A percentile compares a stretch with the other conserved stretches of the same genome.
These are phyloP conservation scores for Goniozus legneri DNA, from an alignment of 1,140 invertebrate genomes.

Conservation along the genomic window DNA sequence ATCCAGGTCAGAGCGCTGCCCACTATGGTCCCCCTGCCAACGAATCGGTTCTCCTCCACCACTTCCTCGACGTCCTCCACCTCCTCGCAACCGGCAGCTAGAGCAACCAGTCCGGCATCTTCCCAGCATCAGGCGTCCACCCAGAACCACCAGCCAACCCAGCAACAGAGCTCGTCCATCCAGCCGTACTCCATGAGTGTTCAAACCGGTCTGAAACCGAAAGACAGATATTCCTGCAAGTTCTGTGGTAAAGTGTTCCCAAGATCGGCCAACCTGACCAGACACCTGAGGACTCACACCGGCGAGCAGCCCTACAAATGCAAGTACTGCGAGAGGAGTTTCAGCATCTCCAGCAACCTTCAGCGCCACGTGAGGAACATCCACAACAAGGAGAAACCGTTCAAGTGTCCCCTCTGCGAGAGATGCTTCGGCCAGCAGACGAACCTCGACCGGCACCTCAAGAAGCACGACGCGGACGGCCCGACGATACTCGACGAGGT, in stretches of 20 bases:
- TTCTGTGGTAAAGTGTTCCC: conserved; percentile 99
- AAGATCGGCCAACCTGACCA: conserved; percentile 94
- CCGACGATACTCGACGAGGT: conserved; percentile 68
- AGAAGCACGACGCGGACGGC: conserved; percentile 95
- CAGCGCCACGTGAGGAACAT: conserved; percentile 99
- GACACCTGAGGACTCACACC: conserved; percentile 95
- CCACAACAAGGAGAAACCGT: conserved; percentile 95
- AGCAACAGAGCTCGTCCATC: conserved; percentile 38
- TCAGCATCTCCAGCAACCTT: conserved; percentile 97
- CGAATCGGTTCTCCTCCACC: conserved; percentile 44
- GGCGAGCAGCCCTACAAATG: conserved; percentile 98
- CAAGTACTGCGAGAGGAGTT: conserved; percentile 96
- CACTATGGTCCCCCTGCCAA: conserved; percentile 49
- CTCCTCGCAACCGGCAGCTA: conserved; percentile 21
- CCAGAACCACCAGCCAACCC: conserved; percentile 24
- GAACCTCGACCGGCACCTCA: conserved; percentile 94
- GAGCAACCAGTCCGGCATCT: conserved; percentile 27
- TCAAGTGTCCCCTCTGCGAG: conserved; percentile 81
- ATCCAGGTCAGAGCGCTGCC: conserved; percentile 52
- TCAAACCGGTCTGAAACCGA: conserved; percentile 61
- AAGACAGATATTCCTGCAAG: conserved; percentile 95
- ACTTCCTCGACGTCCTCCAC: conserved; percentile 32
- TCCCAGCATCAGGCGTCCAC: conserved; percentile 30
- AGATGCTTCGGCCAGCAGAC: conserved; percentile 98
- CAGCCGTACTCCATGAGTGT: conserved; percentile 47